phyloP scores from a whole-genome alignment of 2,888 invertebrate genomes.

The Drosophila gaucha region DNA sequence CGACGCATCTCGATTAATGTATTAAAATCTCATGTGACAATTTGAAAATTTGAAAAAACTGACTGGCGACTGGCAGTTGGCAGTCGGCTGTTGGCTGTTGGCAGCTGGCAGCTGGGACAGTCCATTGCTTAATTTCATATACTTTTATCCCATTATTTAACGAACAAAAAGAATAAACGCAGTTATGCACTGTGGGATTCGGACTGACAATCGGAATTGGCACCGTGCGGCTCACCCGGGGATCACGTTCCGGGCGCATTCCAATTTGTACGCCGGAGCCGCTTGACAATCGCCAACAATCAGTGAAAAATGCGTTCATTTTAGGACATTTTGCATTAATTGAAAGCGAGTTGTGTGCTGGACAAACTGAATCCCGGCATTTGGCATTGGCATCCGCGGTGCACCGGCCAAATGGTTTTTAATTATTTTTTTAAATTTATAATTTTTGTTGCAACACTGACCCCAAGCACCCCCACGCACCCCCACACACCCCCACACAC shows the following conservation, averaged over 20 bases:
- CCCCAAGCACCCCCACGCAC: not conserved
- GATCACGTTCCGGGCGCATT: constrained; percentile 65
- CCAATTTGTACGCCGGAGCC: constrained; percentile 57
- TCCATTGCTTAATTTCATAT: constrained; percentile 50
- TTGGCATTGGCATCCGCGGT: constrained; percentile 30
- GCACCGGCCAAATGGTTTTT: constrained; percentile 66
- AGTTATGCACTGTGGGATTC: constrained; percentile 29
- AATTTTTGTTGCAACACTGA: constrained; percentile 55
- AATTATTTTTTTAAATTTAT: constrained; percentile 79
- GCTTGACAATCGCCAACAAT: constrained; percentile 73
- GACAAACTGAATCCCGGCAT: constrained; percentile 36
- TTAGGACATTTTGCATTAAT: constrained; percentile 79
- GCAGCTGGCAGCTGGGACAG: constrained; percentile 32
- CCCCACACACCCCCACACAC: not conserved
- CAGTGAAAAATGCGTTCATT: constrained; percentile 70
- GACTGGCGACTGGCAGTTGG: constrained; percentile 34
- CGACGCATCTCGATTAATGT: constrained; percentile 26
- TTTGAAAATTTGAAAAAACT: constrained; percentile 44
- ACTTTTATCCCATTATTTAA: constrained; percentile 56
- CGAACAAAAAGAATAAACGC: constrained; percentile 20
- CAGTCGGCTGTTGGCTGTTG: constrained; percentile 25
- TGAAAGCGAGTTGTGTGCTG: constrained; percentile 60
- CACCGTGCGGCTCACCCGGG: constrained; percentile 18
- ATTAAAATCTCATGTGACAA: constrained; percentile 47
- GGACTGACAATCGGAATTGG: constrained; percentile 9